phyloP scores from a whole-genome alignment of 2,888 invertebrate species.

The Apamea anceps region DNA sequence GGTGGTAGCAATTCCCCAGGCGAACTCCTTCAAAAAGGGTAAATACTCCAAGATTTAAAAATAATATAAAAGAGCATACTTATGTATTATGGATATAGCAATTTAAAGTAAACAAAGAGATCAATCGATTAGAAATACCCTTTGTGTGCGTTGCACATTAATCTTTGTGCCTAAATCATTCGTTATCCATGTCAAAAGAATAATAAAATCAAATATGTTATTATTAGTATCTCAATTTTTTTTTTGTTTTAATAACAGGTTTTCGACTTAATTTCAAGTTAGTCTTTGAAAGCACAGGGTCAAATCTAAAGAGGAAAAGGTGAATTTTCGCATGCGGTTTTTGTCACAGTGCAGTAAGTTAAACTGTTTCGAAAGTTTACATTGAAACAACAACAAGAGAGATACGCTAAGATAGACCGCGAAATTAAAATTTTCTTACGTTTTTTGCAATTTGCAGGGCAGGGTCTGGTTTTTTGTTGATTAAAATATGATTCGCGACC shows the following conservation, averaged over 20 bases:
- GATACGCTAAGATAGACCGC: background rate
- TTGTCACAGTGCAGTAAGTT: background rate
- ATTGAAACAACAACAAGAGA: background rate
- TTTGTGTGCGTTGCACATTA: background rate
- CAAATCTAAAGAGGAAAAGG: background rate
- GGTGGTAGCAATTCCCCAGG: background rate
- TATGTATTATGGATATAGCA: background rate
- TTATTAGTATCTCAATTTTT: too few relatives aligned
- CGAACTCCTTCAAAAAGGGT: background rate
- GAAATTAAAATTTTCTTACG: too few relatives aligned
- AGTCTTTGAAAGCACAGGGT: background rate
- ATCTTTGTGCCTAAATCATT: background rate
- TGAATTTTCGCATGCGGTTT: background rate
- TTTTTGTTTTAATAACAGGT: too few relatives aligned
- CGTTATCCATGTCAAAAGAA: background rate
- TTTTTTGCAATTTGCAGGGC: too few relatives aligned
- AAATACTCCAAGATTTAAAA: background rate
- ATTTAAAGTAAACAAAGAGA: background rate
- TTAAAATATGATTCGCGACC: too few relatives aligned
- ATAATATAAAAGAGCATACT: background rate
- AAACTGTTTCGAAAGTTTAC: background rate
- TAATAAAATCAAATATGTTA: too few relatives aligned
- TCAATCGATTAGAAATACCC: constrained; percentile 11
- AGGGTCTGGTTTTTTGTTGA: too few relatives aligned
- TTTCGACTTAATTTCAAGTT: too few relatives aligned